Evolutionary conservation across 2,797 vertebrate species (phyloP), one percentile per base, ranked within the genome.

Genomic region (Arctocebus calabarensis): DNA sequence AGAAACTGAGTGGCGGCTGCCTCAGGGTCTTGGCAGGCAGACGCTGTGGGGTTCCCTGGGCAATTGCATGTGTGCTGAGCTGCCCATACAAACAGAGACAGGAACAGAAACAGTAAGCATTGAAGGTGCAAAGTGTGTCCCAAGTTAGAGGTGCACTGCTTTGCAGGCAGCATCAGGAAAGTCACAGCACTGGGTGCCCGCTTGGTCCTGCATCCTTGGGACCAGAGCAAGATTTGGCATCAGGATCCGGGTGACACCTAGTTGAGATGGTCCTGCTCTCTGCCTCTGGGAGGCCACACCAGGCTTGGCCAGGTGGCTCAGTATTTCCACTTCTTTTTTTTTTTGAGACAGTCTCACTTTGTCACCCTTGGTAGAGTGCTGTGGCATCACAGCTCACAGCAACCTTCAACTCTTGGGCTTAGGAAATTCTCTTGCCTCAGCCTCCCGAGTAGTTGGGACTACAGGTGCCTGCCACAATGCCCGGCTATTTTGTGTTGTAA

Each of bases 131-230:
- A 34, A 40, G 6, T 40, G 25, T n/a, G 11, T 1, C 17, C 19
- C 74, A 52, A 12, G 19, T 25, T 23, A 14, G 22, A 78, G 75
- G 75, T 4, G 12, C 20, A 13, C 6, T 2, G 48, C 7, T 55
- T 7, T 23, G 52, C 3, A 32, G 73, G 48, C 12, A 55, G 48
- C 1, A 11, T 14, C 12, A 45, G 5, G 4, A 4, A 1, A 37
- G 71, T 32, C 0, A 6, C 11, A 20, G 83, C 3, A 20, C 11
- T 1, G 68, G 1, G 29, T 11, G 55, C 37, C 23, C 19, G 2
- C 45, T 48, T 4, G 0, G 22, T 19, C 62, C 6, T 3, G 10
- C 16, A 13, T 37, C 16, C 25, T 0, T 0, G 29, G 34, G 52
- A 52, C 2, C 23, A 48, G n/a, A 43, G 71, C 45, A 4, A 11